phyloP scores from a whole-genome alignment of 2,888 invertebrate species.

The Heliconius aoede region DNA sequence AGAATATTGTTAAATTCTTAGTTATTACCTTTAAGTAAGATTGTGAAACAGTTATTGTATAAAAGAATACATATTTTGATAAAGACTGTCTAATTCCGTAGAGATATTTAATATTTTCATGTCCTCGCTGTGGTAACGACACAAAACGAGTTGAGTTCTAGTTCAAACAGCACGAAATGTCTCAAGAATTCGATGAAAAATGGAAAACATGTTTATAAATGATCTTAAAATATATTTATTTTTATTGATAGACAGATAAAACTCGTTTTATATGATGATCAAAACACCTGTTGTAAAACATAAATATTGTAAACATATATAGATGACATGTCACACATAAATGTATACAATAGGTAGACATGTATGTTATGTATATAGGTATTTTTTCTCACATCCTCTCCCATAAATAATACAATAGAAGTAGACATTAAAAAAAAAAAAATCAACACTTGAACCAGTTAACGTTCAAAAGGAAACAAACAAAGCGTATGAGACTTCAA shows the following conservation, averaged over 20 bases:
- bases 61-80: neutral
- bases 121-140: no score
- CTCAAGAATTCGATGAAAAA: no score
- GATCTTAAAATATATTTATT: no score
- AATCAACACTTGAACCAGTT: neutral
- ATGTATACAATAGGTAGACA: neutral
- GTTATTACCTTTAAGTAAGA: neutral
- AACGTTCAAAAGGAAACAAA: constrained; percentile 5
- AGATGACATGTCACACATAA: no score
- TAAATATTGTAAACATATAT: no score
- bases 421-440: neutral
- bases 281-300: neutral
- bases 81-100: neutral
- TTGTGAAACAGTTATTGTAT: no score
- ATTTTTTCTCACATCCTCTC: neutral
- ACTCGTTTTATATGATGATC: neutral
- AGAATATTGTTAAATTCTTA: neutral
- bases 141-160: no score
- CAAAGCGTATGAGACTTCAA: constrained; percentile 17
- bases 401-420: neutral
- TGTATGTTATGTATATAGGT: neutral
- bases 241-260: no score
- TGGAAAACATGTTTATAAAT: no score
- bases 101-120: neutral
- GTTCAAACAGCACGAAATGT: no score